Evolutionary conservation across 1,140 invertebrate species (phyloP).

Genomic region (Pararge aegeria): DNA sequence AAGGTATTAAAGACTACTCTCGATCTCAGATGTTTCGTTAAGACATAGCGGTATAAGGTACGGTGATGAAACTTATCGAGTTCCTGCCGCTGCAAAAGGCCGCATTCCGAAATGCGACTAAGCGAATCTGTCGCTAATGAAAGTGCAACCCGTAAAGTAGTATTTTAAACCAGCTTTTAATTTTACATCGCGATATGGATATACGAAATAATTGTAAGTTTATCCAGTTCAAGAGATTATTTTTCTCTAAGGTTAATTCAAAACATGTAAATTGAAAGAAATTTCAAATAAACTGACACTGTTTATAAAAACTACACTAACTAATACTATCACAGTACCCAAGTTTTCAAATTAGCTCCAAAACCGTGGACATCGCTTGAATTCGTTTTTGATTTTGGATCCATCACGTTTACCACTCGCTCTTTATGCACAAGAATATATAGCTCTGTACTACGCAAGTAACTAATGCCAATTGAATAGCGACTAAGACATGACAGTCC

Average conservation of each 20-base stretch:
- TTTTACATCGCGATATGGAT: neutral
- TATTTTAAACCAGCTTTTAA: constrained; percentile 13
- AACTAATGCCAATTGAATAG: neutral
- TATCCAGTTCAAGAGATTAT: no score
- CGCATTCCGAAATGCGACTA: constrained; percentile 31
- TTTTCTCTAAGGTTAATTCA: no score
- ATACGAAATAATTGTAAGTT: no score
- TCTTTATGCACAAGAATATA: neutral
- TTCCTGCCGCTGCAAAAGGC: constrained; percentile 32
- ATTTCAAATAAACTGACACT: no score
- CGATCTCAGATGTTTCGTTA: constrained; percentile 34
- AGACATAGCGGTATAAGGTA: constrained; percentile 36
- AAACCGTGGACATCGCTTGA: constrained; percentile 28
- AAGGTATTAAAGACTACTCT: constrained; percentile 28
- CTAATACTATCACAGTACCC: no score
- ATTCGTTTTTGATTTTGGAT: constrained; percentile 23
- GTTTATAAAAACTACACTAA: no score
- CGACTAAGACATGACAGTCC: neutral
- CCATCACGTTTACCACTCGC: constrained; percentile 10
- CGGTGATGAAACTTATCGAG: constrained; percentile 37
- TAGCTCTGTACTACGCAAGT: neutral
- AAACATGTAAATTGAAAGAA: no score
- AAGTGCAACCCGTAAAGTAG: constrained; percentile 46
- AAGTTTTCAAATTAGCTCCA: constrained; percentile 28
- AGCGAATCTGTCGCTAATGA: constrained; percentile 36